phyloP scores from a whole-genome alignment of 2,888 invertebrate species.

The Rhagophthalmus giganteus region DNA sequence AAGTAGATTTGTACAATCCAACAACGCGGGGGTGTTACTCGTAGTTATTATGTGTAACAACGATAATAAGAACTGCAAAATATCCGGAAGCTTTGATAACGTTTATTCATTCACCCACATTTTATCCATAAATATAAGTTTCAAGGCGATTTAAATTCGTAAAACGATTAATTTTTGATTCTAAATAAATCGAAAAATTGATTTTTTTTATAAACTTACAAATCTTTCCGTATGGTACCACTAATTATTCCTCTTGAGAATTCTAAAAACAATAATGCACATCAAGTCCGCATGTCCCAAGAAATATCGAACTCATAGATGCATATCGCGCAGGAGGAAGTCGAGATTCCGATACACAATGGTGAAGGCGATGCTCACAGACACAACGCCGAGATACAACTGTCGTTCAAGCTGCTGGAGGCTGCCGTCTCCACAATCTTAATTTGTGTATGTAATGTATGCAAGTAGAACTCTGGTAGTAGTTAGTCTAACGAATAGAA shows the following conservation, averaged over 20 bases:
- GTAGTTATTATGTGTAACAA: constrained; percentile 20
- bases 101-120: constrained; percentile 23
- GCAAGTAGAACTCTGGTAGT: constrained; percentile 27
- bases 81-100: constrained; percentile 41
- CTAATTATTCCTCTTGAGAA: constrained; percentile 1
- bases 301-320: constrained; percentile 14
- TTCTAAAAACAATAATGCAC: constrained; percentile 11
- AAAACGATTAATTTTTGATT: constrained; percentile 4
- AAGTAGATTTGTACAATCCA: too few species aligned
- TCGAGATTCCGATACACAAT: constrained; percentile 13
- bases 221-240: too few species aligned
- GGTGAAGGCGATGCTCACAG: constrained; percentile 37
- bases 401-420: constrained; percentile 41
- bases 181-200: too few species aligned
- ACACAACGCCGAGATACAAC: constrained; percentile 43
- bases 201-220: too few species aligned
- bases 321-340: constrained; percentile 23
- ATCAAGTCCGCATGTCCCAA: constrained; percentile 18
- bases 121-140: constrained; percentile 18
- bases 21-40: constrained; percentile 20
- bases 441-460: constrained; percentile 36
- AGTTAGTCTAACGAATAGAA: constrained; percentile 20
- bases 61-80: constrained; percentile 39
- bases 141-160: constrained; percentile 8
- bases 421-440: constrained; percentile 39